Base-by-base conservation (phyloP, 2,888 invertebrate genomes). In the Bedellia somnulentella region DNA sequence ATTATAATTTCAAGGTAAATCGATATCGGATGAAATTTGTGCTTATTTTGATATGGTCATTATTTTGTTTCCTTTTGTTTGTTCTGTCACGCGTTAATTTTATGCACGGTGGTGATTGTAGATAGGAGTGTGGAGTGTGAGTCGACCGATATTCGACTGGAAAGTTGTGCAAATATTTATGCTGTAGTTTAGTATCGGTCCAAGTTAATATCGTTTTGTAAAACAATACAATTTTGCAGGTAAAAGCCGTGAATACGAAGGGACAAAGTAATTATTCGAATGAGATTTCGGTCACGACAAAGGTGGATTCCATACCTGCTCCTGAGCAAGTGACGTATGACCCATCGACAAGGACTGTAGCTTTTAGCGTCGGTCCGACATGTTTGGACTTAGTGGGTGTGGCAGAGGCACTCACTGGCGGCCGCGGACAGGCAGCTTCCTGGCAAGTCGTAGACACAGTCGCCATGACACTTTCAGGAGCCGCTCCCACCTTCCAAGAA, bases 231-330 rank as follows among this genome's bases (percentile, higher is more conserved):
- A 24, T 10, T 24, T 9, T 57, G 5, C 56, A 85, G 83, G 84
- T 89, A 35, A 91, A 90, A 64, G 93, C 93, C 0, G 80, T 89
- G 38, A 94, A 93, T 52, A 87, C 89, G 1, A 90, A 90, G 58
- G 92, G 92, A 10, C 84, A 86, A 41, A 93, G 93, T 37, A 89
- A 89, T 40, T 90, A 86, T 49, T 93, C 93, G 1, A 89, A 89
- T 45, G 91, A 92, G 53, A 83, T 90, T 26, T 79, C 82, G 1
- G 86, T 86, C 23, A 85, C 86, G 3, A 93, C 93, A 1, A 86
- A 88, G 44, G 91, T 94, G 11, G 89, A 91, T 41, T 81, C 86
- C 48, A 90, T 93, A 30, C 87, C 89, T 1, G 71, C 86, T 0
- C 89, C 93, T 0, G 80, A 89, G 39, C 81, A 88, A 38, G 91